phyloP scores from a whole-genome alignment of 2,888 invertebrate genomes.

The Abrostola tripartita region DNA sequence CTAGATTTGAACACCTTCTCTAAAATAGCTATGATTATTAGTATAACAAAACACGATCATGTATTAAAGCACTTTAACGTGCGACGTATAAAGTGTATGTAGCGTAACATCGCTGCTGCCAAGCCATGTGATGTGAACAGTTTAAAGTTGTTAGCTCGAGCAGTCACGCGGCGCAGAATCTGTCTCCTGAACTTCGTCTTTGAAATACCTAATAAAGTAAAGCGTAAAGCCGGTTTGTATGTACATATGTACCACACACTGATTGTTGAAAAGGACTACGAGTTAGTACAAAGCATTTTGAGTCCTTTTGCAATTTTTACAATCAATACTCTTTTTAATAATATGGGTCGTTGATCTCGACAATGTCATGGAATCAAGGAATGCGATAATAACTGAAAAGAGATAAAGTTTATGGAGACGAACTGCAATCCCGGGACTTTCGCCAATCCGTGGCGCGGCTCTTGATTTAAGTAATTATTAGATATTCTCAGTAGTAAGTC shows the following conservation, averaged over 20 bases:
- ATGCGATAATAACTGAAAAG: no score
- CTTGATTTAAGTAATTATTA: no score
- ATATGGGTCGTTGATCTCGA: neutral
- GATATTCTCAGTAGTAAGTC: no score
- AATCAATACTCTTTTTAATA: neutral
- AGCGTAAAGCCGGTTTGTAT: neutral
- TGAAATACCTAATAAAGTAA: neutral
- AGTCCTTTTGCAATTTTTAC: neutral
- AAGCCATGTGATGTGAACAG: slow-evolving; percentile 3
- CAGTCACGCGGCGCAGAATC: neutral
- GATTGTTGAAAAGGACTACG: no score
- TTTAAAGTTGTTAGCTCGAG: slow-evolving; percentile 1
- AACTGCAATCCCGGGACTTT: no score
- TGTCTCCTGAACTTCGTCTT: neutral
- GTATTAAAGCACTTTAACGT: neutral
- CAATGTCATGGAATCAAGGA: no score
- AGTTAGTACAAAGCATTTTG: no score
- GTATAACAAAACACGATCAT: no score
- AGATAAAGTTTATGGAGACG: no score
- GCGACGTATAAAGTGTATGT: neutral
- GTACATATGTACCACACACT: no score
- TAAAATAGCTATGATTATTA: no score
- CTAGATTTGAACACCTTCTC: neutral
- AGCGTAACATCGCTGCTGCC: neutral
- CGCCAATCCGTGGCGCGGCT: no score